Evolutionary conservation across 2,797 vertebrate species (phyloP).

Genomic region (Megaceryle alcyon): DNA sequence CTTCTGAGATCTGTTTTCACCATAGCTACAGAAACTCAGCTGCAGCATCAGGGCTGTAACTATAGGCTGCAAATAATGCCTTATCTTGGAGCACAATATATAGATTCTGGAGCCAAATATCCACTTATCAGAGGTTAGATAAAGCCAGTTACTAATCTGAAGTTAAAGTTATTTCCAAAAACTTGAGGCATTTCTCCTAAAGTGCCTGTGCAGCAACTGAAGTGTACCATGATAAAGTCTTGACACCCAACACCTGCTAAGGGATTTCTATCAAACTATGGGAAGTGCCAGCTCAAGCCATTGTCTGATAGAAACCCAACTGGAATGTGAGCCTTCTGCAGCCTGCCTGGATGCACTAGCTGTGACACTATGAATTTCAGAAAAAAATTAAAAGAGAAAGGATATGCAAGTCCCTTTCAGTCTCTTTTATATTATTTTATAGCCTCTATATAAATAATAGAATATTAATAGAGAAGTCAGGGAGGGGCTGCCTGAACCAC

Average conservation of each 20-base stretch:
- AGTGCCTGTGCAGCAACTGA: background rate
- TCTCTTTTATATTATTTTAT: background rate
- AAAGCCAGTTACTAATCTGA: background rate
- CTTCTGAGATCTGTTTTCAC: background rate
- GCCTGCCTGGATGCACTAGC: background rate
- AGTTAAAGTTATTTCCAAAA: background rate
- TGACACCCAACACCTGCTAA: background rate
- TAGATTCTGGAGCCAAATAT: background rate
- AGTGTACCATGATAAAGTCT: background rate
- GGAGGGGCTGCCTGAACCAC: background rate
- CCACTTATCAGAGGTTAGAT: background rate
- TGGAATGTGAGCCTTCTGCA: background rate
- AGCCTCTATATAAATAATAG: background rate
- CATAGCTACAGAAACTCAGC: background rate
- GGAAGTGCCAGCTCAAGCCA: background rate
- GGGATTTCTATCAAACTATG: background rate
- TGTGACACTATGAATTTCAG: background rate
- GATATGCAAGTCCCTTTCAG: background rate
- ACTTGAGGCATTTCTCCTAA: background rate
- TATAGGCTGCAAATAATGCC: background rate
- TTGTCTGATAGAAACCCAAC: background rate
- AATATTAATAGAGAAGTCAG: rapidly evolving
- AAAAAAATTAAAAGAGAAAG: background rate
- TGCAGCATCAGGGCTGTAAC: background rate
- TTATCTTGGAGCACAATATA: background rate